Base-by-base conservation (phyloP, 2,113 vertebrate species). In the Muntiacus reevesi region DNA sequence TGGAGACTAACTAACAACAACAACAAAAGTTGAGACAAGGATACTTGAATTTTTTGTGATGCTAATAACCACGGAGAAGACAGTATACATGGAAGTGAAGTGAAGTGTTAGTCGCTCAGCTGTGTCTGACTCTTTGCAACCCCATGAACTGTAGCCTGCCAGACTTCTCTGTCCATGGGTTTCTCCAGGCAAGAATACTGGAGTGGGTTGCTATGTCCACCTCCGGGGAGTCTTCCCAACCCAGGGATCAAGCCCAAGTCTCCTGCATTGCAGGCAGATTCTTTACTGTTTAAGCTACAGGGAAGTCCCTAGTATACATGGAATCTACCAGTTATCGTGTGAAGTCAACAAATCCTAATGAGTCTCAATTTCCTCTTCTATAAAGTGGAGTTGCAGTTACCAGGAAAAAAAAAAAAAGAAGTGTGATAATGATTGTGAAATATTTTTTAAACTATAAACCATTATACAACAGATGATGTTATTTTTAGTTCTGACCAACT, bases 401-500 rank as follows among this genome's bases (percentile, higher is more conserved):
- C 59, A 28, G 17, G 57, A 55, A 76, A 85, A 17, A 43, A 45
- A 76, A 85, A 71, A 45, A 91, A 78, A 76, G 57, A 91, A 87
- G 21, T 88, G 28, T 78, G 50, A 60, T 81, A 54, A 96, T 13
- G 28, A 83, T 2, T 45, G 52, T 28, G 78, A 91, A 76, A 47
- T 89, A 6, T 60, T 92, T 97, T 59, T 76, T n/a, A 95, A 90
- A 83, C 86, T 78, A 27, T 55, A 64, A 54, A 28, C 55, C 30
- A 52, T 12, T 21, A 28, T 33, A 67, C 6, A 94, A 93, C 55
- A 95, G 85, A 88, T 52, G 50, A 40, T 36, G 60, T 52, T 95
- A 47, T 64, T 97, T 92, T 94, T 84, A 91, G 82, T 71, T 88
- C 78, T 93, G 82, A 60, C 11, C 15, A 43, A 74, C 88, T 88